phyloP scores from a whole-genome alignment of 2,797 vertebrate genomes.

The Graptemys geographica region DNA sequence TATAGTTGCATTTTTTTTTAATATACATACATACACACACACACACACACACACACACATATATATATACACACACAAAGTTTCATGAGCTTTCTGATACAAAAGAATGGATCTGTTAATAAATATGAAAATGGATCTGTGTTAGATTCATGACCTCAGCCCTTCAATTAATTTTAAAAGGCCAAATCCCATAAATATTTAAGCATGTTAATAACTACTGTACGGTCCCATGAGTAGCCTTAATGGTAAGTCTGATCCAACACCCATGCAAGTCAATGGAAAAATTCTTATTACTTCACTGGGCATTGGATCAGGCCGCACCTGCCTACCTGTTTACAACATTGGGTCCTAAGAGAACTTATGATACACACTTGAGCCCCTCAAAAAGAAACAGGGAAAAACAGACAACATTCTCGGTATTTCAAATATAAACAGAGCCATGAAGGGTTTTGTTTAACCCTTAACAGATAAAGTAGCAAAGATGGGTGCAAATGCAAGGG shows the following conservation, averaged over 20 bases:
- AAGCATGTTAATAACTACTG: not conserved
- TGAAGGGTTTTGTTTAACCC: rapidly evolving
- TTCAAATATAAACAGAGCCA: rapidly evolving
- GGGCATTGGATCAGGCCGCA: rapidly evolving
- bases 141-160: not conserved
- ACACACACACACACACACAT: too few species aligned
- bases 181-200: not conserved
- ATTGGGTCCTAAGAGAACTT: not conserved
- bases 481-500: not conserved
- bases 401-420: rapidly evolving
- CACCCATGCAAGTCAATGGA: not conserved
- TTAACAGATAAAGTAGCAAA: rapidly evolving
- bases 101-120: not conserved
- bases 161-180: not conserved
- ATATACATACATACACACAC: too few species aligned
- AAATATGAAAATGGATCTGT: too few species aligned
- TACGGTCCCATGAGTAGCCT: not conserved
- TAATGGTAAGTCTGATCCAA: not conserved
- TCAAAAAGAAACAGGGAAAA: rapidly evolving
- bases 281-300: rapidly evolving
- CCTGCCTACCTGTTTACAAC: not conserved
- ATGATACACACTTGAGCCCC: not conserved
- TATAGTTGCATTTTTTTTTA: too few species aligned
- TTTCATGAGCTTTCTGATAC: not conserved
- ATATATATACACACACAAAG: too few species aligned